A percentile compares a stretch with the other conserved stretches of the same genome.
Conservation (phyloP, 2,797 vertebrate species). For the Rhinella marina region DNA sequence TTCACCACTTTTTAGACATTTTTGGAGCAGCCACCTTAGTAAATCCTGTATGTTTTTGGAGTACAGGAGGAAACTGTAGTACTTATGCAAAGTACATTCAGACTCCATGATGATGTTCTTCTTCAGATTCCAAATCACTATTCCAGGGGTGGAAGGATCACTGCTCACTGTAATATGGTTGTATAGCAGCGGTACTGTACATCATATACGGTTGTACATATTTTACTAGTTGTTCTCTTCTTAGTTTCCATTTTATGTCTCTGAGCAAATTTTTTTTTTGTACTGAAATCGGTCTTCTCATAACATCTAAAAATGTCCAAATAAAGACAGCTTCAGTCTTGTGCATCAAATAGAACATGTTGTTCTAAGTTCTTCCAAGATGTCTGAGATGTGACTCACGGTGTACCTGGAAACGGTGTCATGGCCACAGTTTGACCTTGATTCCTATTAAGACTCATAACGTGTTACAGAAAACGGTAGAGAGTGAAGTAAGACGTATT, state of each 20-base stretch:
- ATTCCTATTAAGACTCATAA: not conserved
- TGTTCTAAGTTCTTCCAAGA: conserved; percentile 7
- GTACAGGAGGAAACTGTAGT: no score
- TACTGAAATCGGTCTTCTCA: not conserved
- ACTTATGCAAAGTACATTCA: no score
- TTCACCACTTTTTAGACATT: no score
- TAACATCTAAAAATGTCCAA: not conserved
- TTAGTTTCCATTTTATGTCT: not conserved
- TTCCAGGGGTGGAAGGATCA: no score
- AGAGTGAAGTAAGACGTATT: not conserved
- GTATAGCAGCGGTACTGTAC: no score
- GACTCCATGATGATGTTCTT: no score
- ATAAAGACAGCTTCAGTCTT: not conserved
- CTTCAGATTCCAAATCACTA: no score
- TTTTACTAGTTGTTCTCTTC: not conserved
- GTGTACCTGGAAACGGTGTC: not conserved
- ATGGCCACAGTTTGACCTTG: conserved; percentile 10
- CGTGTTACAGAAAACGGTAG: not conserved
- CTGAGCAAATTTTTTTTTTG: not conserved
- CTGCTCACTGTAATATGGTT: no score
- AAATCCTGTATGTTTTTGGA: no score
- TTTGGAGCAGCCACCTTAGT: no score
- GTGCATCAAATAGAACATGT: not conserved
- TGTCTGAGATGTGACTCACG: not conserved
- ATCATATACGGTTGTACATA: no score